Base-by-base conservation (phyloP, 2,113 vertebrate species). In the Rhea americana region DNA sequence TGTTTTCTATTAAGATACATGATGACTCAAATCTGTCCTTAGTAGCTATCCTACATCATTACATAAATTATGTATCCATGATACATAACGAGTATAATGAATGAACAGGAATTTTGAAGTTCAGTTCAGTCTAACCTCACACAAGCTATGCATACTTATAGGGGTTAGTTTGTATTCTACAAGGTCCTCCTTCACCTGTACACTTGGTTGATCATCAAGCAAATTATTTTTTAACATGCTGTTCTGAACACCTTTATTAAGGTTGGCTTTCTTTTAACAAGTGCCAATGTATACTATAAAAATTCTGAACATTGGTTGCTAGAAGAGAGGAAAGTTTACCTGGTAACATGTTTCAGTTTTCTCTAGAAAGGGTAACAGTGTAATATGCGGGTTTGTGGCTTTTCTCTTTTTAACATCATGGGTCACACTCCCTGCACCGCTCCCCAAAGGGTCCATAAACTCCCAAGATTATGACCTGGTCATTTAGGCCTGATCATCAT, bases 401-500 rank as follows among this genome's bases (percentile, higher is more conserved):
- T 62, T 78, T 47, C 82, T 24, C 9, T 75, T 77, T 77, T 35
- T 30, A 83, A 62, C 9, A 11, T 24, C 4, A 6, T 2, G 3
- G 55, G 30, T 55, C 81, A 22, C 1, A 4, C 62, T 35, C 75
- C 56, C 28, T 58, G 24, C 12, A 25, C 19, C 51, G 61, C n/a
- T 3, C 2, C 28, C 37, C 19, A 41, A 63, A 53, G 7, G 26
- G 18, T 24, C 19, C 18, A 28, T 3, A 90, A 62, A 66, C 22
- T 68, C 63, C 37, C 51, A 50, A 22, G 43, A 55, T 59, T 8
- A 2, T 25, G 43, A 55, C 11, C 22, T 5, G 28, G n/a, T 45
- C 7, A 3, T 9, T 4, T 0, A 0, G 30, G 43, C n/a, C 41
- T 25, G 25, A 66, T 18, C 5, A 26, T 4, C 32, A 17, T 30